phyloP scores from a whole-genome alignment of 2,113 vertebrate genomes.

The Balaeniceps rex region DNA sequence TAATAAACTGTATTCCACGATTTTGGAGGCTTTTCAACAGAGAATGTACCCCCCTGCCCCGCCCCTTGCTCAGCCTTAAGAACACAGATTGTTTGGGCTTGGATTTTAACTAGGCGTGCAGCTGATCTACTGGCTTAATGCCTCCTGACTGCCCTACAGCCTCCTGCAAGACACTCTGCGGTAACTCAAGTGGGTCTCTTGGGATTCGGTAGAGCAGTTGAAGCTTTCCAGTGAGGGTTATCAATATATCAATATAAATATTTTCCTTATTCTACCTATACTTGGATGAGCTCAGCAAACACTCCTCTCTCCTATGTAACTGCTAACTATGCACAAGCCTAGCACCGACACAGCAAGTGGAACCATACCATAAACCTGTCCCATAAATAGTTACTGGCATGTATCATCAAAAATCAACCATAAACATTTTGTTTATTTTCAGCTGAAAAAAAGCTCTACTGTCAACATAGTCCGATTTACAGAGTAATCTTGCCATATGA shows the following conservation, averaged over 20 bases:
- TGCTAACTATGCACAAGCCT: background rate
- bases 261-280: background rate
- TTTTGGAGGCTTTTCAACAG: background rate
- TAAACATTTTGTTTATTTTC: constrained; percentile 7
- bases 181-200: background rate
- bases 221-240: background rate
- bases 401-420: background rate
- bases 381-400: background rate
- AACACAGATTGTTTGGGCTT: background rate
- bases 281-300: background rate
- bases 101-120: background rate
- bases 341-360: background rate
- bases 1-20: background rate
- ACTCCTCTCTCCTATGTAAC: background rate
- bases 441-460: constrained; percentile 15
- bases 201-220: background rate
- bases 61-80: background rate
- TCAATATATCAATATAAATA: background rate
- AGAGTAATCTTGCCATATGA: constrained; percentile 24
- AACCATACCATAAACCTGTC: background rate
- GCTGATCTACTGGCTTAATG: background rate
- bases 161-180: background rate
- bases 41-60: background rate
- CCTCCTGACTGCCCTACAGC: background rate
- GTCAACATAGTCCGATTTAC: constrained; percentile 28